Percentiles rank a stretch among this genome's conserved stretches.
Evolutionary conservation across 2,797 vertebrate genomes (phyloP).

Genomic region (Siniperca scherzeri): DNA sequence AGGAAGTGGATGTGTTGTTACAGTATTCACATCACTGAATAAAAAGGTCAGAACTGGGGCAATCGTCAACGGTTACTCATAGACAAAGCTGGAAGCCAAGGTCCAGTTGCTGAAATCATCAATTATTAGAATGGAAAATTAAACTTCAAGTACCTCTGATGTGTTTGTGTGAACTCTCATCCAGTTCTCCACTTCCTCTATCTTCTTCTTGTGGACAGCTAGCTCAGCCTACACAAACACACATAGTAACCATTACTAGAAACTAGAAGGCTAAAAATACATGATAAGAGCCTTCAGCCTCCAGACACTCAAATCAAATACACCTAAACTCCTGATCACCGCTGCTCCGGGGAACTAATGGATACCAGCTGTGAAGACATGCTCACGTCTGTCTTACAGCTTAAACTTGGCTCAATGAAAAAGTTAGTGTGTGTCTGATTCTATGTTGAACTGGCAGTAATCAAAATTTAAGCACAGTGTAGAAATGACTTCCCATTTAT

Average conservation of each 20-base stretch:
- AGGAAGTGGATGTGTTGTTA: not conserved
- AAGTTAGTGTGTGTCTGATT: not conserved
- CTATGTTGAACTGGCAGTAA: not conserved
- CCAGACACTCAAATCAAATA: not conserved
- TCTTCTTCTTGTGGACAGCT: slow-evolving; percentile 97
- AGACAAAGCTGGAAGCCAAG: not conserved
- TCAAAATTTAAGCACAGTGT: not conserved
- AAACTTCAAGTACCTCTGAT: slow-evolving; percentile 67
- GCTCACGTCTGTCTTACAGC: not conserved
- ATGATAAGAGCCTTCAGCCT: not conserved
- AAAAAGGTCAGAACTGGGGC: not conserved
- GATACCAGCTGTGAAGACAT: not conserved
- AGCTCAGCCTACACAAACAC: slow-evolving; percentile 88
- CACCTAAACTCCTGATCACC: not conserved
- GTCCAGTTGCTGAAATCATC: not conserved
- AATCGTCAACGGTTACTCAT: not conserved
- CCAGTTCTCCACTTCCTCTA: slow-evolving; percentile 96
- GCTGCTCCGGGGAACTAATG: not conserved
- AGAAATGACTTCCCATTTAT: too few species aligned
- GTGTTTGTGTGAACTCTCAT: slow-evolving; percentile 83
- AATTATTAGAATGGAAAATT: not conserved
- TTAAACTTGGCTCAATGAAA: not conserved
- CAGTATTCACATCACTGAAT: not conserved
- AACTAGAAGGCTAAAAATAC: not conserved
- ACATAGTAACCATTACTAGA: not conserved